These are phyloP conservation scores for Eumaeus atala DNA, from an alignment of 1,140 invertebrate species.

Conservation along the genomic window DNA sequence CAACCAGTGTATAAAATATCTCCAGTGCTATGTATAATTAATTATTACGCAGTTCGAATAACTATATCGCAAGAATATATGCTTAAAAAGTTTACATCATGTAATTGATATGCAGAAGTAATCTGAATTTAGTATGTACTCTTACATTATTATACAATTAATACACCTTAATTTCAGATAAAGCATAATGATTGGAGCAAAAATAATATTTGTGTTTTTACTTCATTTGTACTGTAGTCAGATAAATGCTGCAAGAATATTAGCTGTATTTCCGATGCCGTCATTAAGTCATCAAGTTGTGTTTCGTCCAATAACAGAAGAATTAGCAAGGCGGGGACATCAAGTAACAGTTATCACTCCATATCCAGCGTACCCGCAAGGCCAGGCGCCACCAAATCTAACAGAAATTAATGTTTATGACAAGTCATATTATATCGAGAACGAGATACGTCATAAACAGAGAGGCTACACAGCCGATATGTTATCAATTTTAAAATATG, in stretches of 20 bases:
- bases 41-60: too few species aligned
- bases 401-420: slow-evolving; percentile 39
- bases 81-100: too few species aligned
- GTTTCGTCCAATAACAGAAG: slow-evolving; percentile 22
- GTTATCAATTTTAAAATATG: too few species aligned
- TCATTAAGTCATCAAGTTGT: slow-evolving; percentile 7
- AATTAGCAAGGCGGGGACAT: slow-evolving; percentile 24
- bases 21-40: too few species aligned
- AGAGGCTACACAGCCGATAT: slow-evolving; percentile 15
- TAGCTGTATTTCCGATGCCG: neutral
- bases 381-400: slow-evolving; percentile 28
- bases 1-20: too few species aligned
- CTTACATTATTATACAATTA: too few species aligned
- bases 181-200: too few species aligned
- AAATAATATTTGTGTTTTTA: neutral
- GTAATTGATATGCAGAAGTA: too few species aligned
- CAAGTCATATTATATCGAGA: neutral
- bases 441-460: slow-evolving; percentile 14
- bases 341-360: slow-evolving; percentile 25
- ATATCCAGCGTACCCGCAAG: slow-evolving; percentile 22
- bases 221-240: neutral
- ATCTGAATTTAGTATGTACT: too few species aligned
- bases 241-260: slow-evolving; percentile 9
- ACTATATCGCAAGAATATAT: too few species aligned
- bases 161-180: too few species aligned